Evolutionary conservation across 2,888 invertebrate species (phyloP).

Genomic region (Amphimallon solstitiale): DNA sequence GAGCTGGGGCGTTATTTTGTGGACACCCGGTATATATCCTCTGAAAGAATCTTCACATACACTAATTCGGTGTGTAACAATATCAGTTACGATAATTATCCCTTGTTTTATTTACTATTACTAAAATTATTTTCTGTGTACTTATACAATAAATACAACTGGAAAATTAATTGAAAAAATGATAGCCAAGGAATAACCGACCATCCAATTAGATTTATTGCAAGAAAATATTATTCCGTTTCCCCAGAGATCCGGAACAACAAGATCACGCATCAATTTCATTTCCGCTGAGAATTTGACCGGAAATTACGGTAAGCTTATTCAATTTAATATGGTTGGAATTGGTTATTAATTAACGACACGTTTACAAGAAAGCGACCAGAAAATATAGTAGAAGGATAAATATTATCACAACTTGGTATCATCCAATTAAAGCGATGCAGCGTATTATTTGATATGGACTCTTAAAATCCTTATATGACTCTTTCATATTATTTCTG

Average conservation of each 20-base stretch:
- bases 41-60: no score
- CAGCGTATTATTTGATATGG: no score
- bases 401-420: background rate
- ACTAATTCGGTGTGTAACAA: no score
- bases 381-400: background rate
- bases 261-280: slow-evolving; percentile 40
- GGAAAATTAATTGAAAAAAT: background rate
- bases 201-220: slow-evolving; percentile 23
- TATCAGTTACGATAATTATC: no score
- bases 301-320: slow-evolving; percentile 37
- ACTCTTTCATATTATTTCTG: no score
- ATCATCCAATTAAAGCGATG: no score
- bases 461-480: no score
- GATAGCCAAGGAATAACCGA: background rate
- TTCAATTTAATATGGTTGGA: slow-evolving; percentile 26
- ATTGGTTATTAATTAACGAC: slow-evolving; percentile 29
- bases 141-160: background rate
- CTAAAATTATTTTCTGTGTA: no score
- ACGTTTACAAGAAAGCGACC: background rate
- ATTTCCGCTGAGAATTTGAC: slow-evolving; percentile 38
- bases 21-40: no score
- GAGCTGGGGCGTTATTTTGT: no score
- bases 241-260: slow-evolving; percentile 31
- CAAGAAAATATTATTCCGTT: slow-evolving; percentile 11
- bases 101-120: no score